phyloP scores from a whole-genome alignment of 2,888 invertebrate species.

The Pedicia rivosa region DNA sequence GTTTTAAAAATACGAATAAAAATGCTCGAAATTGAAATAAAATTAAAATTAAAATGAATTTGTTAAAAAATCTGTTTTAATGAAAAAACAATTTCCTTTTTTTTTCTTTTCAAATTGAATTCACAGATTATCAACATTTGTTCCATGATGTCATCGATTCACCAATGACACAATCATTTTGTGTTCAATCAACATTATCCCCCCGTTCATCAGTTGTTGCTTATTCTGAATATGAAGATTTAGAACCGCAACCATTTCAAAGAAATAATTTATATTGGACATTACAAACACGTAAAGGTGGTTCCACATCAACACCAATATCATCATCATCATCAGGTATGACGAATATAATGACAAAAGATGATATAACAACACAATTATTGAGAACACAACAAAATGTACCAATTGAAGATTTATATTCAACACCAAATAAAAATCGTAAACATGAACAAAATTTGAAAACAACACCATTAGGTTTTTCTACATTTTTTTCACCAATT shows the following conservation, averaged over 20 bases:
- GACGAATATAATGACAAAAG: constrained; percentile 10
- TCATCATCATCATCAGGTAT: not conserved
- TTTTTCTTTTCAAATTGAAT: too few species aligned
- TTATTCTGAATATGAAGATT: constrained; percentile 29
- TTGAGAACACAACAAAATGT: constrained; percentile 1
- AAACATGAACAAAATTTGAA: constrained; percentile 10
- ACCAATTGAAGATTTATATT: constrained; percentile 25
- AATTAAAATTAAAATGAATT: too few species aligned
- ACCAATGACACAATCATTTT: constrained; percentile 14
- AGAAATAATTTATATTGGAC: constrained; percentile 41
- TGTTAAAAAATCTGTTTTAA: too few species aligned
- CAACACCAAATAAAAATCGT: constrained; percentile 20
- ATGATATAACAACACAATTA: constrained; percentile 11
- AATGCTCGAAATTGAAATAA: too few species aligned
- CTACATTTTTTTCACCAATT: constrained; percentile 16
- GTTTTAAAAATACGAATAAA: too few species aligned
- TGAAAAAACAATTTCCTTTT: too few species aligned
- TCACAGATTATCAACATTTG: constrained; percentile 54
- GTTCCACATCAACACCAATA: constrained; percentile 9
- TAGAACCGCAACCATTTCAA: constrained; percentile 24
- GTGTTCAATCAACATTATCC: constrained; percentile 22
- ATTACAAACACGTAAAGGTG: constrained; percentile 30
- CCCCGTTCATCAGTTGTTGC: constrained; percentile 21
- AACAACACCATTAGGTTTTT: constrained; percentile 14
- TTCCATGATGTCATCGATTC: constrained; percentile 30